Conservation (phyloP, 2,888 invertebrate genomes). For the Hedychridium roseum region DNA sequence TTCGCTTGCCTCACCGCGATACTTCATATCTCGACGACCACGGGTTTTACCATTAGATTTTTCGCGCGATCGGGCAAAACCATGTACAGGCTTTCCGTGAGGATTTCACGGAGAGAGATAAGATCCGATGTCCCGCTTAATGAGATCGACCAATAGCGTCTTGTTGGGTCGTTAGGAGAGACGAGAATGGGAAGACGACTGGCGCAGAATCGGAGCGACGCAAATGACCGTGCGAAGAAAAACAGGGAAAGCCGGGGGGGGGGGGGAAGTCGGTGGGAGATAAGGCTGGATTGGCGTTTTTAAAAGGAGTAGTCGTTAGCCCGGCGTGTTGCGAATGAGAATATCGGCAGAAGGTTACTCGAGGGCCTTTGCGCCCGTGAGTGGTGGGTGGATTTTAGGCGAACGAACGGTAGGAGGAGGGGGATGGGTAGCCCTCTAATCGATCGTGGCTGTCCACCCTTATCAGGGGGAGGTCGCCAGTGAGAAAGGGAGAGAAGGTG, state of each 20-base stretch:
- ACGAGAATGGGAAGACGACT: too few species aligned
- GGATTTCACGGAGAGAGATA: too few species aligned
- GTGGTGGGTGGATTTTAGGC: constrained; percentile 36
- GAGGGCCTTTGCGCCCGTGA: constrained; percentile 23
- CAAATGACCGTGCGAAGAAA: too few species aligned
- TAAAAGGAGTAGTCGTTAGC: constrained; percentile 45
- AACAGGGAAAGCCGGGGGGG: constrained; percentile 9
- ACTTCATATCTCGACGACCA: too few species aligned
- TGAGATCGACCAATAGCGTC: too few species aligned
- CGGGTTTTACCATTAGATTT: too few species aligned
- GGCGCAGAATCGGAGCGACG: too few species aligned
- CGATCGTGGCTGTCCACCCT: constrained; percentile 65
- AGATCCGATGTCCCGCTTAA: too few species aligned
- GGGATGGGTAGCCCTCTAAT: constrained; percentile 61
- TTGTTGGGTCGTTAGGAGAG: too few species aligned
- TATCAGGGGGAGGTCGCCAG: constrained; percentile 63
- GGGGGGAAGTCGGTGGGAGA: constrained; percentile 16
- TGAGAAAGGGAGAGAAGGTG: constrained; percentile 31
- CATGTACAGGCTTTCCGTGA: too few species aligned
- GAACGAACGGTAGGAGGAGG: constrained; percentile 33
- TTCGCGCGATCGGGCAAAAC: too few species aligned
- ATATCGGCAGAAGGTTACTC: constrained; percentile 41
- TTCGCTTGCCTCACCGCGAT: constrained; percentile 19
- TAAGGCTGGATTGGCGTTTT: constrained; percentile 23
- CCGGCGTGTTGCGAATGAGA: constrained; percentile 49